phyloP scores from a whole-genome alignment of 2,113 vertebrate species.

The Notothenia rossii region DNA sequence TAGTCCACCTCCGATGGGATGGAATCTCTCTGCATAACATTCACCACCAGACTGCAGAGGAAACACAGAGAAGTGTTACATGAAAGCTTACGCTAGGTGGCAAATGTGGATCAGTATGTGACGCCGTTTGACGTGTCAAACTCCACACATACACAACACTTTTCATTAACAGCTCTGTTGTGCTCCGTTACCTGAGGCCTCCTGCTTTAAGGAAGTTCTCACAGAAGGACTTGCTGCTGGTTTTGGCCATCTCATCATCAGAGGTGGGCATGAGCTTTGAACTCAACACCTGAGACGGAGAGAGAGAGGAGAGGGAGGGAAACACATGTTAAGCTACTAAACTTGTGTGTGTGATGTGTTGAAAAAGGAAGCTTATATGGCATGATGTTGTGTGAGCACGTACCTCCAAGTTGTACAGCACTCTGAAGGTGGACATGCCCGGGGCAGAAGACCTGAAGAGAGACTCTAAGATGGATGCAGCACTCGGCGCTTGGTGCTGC shows the following conservation, averaged over 20 bases:
- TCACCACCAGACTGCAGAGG: conserved; percentile 93
- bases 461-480: conserved; percentile 95
- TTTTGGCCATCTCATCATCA: conserved; percentile 99
- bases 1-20: conserved; percentile 98
- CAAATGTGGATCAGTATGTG: neutral
- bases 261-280: conserved; percentile 99
- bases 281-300: conserved; percentile 91
- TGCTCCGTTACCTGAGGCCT: conserved; percentile 89
- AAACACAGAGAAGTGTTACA: neutral
- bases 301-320: neutral
- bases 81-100: neutral
- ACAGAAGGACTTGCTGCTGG: conserved; percentile 98
- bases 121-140: neutral
- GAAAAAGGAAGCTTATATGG: no score
- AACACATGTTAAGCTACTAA: neutral
- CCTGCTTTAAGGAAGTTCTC: conserved; percentile 99
- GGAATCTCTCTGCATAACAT: conserved; percentile 99
- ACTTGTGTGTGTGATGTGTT: neutral
- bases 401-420: conserved; percentile 98
- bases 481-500: conserved; percentile 93
- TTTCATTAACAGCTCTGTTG: neutral
- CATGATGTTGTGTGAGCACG: neutral
- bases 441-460: conserved; percentile 97
- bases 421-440: conserved; percentile 98
- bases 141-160: no score